phyloP scores from a whole-genome alignment of 1,140 invertebrate species.

The Helicoverpa zea region DNA sequence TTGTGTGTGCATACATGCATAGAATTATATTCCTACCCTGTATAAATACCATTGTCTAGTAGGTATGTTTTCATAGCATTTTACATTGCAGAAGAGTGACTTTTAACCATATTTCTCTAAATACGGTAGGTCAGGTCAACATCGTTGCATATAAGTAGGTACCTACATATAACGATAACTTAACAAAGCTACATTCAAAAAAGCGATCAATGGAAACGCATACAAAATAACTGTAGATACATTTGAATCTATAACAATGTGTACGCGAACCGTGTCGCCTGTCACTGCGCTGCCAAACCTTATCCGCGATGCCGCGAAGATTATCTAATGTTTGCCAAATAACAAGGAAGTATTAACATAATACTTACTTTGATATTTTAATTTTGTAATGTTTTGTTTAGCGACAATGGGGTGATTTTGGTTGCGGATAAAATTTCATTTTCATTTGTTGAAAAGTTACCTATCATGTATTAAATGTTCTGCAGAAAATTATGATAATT shows the following conservation, averaged over 20 bases:
- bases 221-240: conserved; percentile 49
- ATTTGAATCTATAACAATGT: conserved; percentile 49
- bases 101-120: too few relatives aligned
- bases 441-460: background rate
- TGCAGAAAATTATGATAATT: too few relatives aligned
- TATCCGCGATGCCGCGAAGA: conserved; percentile 31
- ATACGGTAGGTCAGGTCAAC: too few relatives aligned
- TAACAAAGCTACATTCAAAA: background rate
- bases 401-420: background rate
- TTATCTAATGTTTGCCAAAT: conserved; percentile 43
- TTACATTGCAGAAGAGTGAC: too few relatives aligned
- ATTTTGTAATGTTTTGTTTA: conserved; percentile 13
- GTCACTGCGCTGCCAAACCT: conserved; percentile 21
- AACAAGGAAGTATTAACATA: conserved; percentile 43
- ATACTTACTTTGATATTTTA: conserved; percentile 23
- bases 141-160: background rate
- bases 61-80: too few relatives aligned
- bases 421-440: background rate
- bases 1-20: too few relatives aligned
- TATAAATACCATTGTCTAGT: too few relatives aligned
- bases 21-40: too few relatives aligned
- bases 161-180: too few relatives aligned
- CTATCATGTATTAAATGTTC: background rate
- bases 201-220: conserved; percentile 50
- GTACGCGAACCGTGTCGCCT: conserved; percentile 50